Percentiles rank a stretch among this genome's conserved stretches.
These are phyloP conservation scores for Himalopsyche anomala DNA, from an alignment of 2,888 invertebrate species.

Conservation along the genomic window DNA sequence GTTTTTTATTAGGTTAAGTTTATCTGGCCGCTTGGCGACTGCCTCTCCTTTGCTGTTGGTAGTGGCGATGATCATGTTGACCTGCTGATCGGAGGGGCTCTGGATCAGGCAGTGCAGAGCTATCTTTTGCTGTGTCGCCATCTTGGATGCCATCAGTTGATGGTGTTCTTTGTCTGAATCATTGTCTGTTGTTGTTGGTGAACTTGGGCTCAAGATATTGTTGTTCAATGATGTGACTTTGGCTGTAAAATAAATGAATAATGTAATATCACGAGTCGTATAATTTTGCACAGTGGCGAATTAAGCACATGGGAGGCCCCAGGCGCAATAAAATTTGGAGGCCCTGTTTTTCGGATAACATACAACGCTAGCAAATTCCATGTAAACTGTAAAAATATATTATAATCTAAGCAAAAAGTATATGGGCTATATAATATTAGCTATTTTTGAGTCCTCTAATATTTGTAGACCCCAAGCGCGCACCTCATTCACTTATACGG, in stretches of 20 bases:
- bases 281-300: background rate
- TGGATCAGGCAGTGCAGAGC: slow-evolving; percentile 66
- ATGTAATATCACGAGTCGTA: background rate
- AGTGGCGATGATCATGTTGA: slow-evolving; percentile 71
- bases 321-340: no score
- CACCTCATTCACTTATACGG: no score
- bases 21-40: slow-evolving; percentile 75
- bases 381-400: no score
- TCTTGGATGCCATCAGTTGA: slow-evolving; percentile 68
- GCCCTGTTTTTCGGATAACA: no score
- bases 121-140: slow-evolving; percentile 69
- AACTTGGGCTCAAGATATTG: slow-evolving; percentile 72
- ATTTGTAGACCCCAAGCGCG: no score
- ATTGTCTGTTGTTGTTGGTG: slow-evolving; percentile 67
- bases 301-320: no score
- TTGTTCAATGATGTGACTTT: slow-evolving; percentile 78
- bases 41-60: slow-evolving; percentile 76
- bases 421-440: no score
- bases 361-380: no score
- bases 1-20: slow-evolving; percentile 74
- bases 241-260: slow-evolving; percentile 68
- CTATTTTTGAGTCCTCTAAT: no score
- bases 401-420: no score
- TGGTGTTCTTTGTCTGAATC: slow-evolving; percentile 70
- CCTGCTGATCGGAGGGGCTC: slow-evolving; percentile 66